phyloP scores from a whole-genome alignment of 2,113 vertebrate genomes.

The Gorsachius goisagi region DNA sequence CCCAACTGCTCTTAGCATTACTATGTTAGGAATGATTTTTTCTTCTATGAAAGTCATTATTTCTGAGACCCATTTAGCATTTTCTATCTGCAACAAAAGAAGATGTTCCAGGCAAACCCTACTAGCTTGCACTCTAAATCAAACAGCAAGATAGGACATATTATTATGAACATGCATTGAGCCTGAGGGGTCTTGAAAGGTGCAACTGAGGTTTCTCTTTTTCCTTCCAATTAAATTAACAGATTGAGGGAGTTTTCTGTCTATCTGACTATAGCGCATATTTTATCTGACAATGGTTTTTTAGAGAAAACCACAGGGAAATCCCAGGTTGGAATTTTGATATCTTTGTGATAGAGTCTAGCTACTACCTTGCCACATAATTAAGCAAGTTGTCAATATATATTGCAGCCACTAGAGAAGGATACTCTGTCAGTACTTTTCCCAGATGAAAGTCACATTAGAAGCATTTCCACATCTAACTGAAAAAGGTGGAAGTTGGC shows the following conservation, averaged over 20 bases:
- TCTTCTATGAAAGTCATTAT: background rate
- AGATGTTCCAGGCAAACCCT: background rate
- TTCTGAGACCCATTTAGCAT: background rate
- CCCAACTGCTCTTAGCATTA: background rate
- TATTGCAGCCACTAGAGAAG: background rate
- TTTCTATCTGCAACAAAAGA: background rate
- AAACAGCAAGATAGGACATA: background rate
- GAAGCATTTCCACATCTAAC: background rate
- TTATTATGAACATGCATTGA: background rate
- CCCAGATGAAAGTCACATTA: background rate
- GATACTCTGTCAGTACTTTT: background rate
- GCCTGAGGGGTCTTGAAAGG: background rate
- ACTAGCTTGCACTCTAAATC: background rate
- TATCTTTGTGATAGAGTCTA: background rate
- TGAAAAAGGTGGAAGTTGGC: background rate
- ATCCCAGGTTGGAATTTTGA: conserved; percentile 29
- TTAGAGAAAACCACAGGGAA: conserved; percentile 17
- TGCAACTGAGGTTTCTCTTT: background rate
- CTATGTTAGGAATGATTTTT: background rate
- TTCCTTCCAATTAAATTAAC: conserved; percentile 35
- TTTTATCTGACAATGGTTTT: background rate
- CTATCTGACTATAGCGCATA: background rate
- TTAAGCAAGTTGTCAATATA: conserved; percentile 27
- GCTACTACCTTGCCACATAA: background rate
- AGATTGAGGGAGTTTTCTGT: background rate